Conservation (phyloP, 2,888 invertebrate genomes). For the Sesamia inferens region DNA sequence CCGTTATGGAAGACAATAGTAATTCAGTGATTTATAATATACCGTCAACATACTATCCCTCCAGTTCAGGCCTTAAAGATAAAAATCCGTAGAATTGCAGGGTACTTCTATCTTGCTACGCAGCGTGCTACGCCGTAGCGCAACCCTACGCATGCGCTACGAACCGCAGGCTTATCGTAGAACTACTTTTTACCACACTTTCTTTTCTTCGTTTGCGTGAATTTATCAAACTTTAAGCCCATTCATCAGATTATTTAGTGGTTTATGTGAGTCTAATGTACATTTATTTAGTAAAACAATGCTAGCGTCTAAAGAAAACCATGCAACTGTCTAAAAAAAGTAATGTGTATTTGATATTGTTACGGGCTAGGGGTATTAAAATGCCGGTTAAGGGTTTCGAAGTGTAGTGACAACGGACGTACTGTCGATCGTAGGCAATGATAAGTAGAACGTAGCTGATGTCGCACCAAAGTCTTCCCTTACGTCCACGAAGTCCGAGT, state of each 20-base stretch:
- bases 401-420: too few relatives aligned
- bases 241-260: not conserved
- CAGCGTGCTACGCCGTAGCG: slow-evolving; percentile 23
- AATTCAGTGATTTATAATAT: too few relatives aligned
- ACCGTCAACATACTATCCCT: too few relatives aligned
- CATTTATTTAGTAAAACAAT: not conserved
- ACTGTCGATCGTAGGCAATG: too few relatives aligned
- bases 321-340: not conserved
- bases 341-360: not conserved
- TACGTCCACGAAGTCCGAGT: too few relatives aligned
- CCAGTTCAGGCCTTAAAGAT: too few relatives aligned
- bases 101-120: not conserved
- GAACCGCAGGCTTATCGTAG: not conserved
- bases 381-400: too few relatives aligned
- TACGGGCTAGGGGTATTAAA: too few relatives aligned
- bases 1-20: too few relatives aligned
- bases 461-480: too few relatives aligned
- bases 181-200: not conserved
- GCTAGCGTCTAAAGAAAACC: not conserved
- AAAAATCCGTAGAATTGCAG: not conserved
- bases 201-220: too few relatives aligned
- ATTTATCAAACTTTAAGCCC: not conserved
- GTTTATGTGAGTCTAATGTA: not conserved
- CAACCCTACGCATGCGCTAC: slow-evolving; percentile 6
- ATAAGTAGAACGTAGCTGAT: too few relatives aligned